Percentiles rank a stretch among this genome's conserved stretches.
These are phyloP conservation scores for Channa argus DNA, from an alignment of 2,113 vertebrate genomes.

Conservation along the genomic window DNA sequence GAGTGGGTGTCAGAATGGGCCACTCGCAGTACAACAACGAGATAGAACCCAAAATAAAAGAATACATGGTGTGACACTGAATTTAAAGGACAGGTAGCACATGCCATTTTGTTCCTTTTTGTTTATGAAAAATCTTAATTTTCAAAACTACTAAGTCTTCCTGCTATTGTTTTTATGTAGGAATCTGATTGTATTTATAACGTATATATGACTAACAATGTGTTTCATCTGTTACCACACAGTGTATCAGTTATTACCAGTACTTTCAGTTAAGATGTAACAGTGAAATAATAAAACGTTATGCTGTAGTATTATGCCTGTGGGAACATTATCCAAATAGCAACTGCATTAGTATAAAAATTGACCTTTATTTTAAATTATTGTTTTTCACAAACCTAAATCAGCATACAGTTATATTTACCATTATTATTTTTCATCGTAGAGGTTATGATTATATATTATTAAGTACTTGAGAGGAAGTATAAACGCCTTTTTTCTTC, in stretches of 20 bases:
- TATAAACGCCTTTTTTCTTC: slow-evolving; percentile 74
- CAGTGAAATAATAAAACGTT: slow-evolving; percentile 9
- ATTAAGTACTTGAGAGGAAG: slow-evolving; percentile 77
- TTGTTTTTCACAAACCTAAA: slow-evolving; percentile 82
- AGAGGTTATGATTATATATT: slow-evolving; percentile 81
- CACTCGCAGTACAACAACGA: slow-evolving; percentile 22
- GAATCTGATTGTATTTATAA: slow-evolving; percentile 31
- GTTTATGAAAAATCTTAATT: background rate
- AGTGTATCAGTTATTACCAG: slow-evolving; percentile 16
- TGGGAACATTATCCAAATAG: slow-evolving; percentile 40
- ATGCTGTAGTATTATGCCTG: slow-evolving; percentile 14
- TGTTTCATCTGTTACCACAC: slow-evolving; percentile 14
- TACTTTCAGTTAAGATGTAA: slow-evolving; percentile 3
- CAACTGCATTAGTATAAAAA: slow-evolving; percentile 65
- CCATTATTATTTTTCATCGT: slow-evolving; percentile 79
- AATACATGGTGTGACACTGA: slow-evolving; percentile 18
- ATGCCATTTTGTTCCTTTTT: background rate
- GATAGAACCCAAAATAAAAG: slow-evolving; percentile 31
- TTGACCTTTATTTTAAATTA: slow-evolving; percentile 82
- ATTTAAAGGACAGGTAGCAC: slow-evolving; percentile 25
- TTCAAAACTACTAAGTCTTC: slow-evolving; percentile 5
- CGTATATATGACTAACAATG: background rate
- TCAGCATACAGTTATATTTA: slow-evolving; percentile 82
- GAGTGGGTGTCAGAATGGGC: slow-evolving; percentile 48
- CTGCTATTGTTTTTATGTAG: slow-evolving; percentile 40